These are phyloP conservation scores for Nomada fucata DNA, from an alignment of 2,888 invertebrate species.

Conservation along the genomic window DNA sequence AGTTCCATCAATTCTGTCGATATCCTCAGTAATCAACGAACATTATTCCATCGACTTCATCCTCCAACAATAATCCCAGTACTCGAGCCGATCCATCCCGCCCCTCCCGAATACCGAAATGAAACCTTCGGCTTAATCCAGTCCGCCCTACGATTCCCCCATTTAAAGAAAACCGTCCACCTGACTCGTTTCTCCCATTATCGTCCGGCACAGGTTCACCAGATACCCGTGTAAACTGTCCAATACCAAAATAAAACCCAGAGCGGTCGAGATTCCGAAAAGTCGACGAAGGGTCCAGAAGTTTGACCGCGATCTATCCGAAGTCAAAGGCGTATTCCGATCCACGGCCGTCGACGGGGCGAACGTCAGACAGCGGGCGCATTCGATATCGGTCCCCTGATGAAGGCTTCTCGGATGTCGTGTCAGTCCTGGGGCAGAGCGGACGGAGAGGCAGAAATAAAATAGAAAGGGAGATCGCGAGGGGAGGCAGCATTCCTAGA, in stretches of 20 bases:
- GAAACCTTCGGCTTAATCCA: background rate
- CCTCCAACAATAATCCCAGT: too few relatives aligned
- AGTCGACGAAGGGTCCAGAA: slow-evolving; percentile 39
- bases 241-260: background rate
- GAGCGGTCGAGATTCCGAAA: slow-evolving; percentile 38
- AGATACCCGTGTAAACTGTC: too few relatives aligned
- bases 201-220: too few relatives aligned
- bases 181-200: background rate
- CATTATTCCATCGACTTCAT: too few relatives aligned
- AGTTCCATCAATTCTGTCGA: too few relatives aligned
- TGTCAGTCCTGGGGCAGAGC: slow-evolving; percentile 44
- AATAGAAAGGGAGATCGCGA: slow-evolving; percentile 62
- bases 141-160: background rate
- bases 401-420: slow-evolving; percentile 71
- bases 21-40: too few relatives aligned
- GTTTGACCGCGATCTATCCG: slow-evolving; percentile 36
- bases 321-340: slow-evolving; percentile 59
- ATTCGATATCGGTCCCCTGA: slow-evolving; percentile 60
- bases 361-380: slow-evolving; percentile 34
- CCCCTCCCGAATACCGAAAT: background rate
- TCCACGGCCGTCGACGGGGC: slow-evolving; percentile 51
- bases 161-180: too few relatives aligned
- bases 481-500: slow-evolving; percentile 81
- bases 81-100: too few relatives aligned
- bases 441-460: slow-evolving; percentile 54